Conservation (phyloP, 1,140 invertebrate species). For the Eciton burchellii region DNA sequence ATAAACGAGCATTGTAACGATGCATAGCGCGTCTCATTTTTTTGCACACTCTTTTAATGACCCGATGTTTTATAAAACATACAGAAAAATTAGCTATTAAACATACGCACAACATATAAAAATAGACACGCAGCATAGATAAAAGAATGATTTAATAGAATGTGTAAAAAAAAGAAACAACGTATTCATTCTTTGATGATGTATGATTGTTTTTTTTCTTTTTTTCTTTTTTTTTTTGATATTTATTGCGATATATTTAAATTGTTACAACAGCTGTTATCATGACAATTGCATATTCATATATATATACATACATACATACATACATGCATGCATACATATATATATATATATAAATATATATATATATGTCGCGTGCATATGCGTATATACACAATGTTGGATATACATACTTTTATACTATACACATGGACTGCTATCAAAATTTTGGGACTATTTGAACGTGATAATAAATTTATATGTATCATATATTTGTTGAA, state of each 20-base stretch:
- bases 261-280: conserved; percentile 51
- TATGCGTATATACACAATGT: conserved; percentile 38
- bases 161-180: background rate
- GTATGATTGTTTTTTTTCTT: conserved; percentile 13
- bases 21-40: background rate
- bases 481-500: conserved; percentile 49
- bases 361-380: too few relatives aligned
- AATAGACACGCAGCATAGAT: background rate
- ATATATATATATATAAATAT: conserved; percentile 40
- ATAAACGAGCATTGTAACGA: background rate
- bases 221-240: conserved; percentile 23
- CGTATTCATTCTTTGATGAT: conserved; percentile 25
- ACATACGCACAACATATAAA: background rate
- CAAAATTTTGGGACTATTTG: conserved; percentile 49
- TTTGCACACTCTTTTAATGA: background rate
- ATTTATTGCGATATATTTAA: conserved; percentile 59
- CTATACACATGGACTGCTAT: conserved; percentile 53
- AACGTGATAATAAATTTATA: conserved; percentile 57
- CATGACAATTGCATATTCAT: conserved; percentile 52
- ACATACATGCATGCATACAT: background rate
- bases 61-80: background rate
- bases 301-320: background rate
- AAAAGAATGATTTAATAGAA: conserved; percentile 10
- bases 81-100: conserved; percentile 7
- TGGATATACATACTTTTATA: conserved; percentile 54